Percentiles rank a stretch among this genome's conserved stretches.
These are phyloP conservation scores for Muscicapa adusta DNA, from an alignment of 2,113 vertebrate species.

Conservation along the genomic window DNA sequence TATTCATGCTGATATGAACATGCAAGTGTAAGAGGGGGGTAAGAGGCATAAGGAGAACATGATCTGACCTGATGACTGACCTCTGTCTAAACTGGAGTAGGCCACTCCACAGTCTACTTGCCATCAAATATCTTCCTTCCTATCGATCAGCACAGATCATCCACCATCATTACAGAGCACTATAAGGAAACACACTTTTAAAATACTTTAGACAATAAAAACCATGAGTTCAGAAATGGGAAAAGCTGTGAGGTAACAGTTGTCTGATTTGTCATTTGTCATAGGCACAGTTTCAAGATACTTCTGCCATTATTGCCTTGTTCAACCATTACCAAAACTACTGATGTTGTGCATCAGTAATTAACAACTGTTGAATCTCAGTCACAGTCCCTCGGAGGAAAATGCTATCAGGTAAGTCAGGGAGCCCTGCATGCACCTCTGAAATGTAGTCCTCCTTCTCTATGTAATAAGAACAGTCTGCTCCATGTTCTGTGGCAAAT, in stretches of 20 bases:
- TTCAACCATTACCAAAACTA: background rate
- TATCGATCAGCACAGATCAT: background rate
- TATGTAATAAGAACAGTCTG: background rate
- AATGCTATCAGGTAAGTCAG: background rate
- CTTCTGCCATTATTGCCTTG: background rate
- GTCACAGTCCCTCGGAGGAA: background rate
- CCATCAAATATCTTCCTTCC: background rate
- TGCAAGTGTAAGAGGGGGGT: background rate
- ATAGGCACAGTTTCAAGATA: background rate
- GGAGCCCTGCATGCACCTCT: background rate
- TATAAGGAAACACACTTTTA: background rate
- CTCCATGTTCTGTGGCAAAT: background rate
- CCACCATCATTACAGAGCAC: background rate
- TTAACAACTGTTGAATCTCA: background rate
- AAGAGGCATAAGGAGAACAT: background rate
- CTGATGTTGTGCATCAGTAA: background rate
- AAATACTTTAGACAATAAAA: background rate
- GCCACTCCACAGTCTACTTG: background rate
- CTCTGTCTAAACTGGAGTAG: background rate
- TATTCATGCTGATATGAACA: background rate
- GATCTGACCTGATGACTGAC: background rate
- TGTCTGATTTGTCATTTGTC: background rate
- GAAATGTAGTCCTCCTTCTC: background rate
- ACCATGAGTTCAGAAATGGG: background rate
- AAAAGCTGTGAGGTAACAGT: background rate